Conservation (phyloP, 1,140 invertebrate genomes). For the Zophobas atratus region DNA sequence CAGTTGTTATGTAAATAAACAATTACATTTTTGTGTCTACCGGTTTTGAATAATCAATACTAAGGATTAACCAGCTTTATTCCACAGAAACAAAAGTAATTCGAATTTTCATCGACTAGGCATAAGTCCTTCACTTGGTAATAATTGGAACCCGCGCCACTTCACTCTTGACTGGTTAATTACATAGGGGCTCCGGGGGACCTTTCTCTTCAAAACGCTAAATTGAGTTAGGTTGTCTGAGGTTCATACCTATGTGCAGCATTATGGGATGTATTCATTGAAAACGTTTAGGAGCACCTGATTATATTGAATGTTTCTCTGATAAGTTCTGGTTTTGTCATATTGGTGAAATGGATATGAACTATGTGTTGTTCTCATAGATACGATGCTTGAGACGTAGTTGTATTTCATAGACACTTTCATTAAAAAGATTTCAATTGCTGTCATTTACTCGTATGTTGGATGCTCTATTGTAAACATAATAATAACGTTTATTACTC, state of each 20-base stretch:
- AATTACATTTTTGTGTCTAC: no score
- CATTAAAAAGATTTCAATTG: conserved; percentile 10
- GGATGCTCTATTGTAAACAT: no score
- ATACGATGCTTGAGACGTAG: not conserved
- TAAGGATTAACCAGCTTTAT: no score
- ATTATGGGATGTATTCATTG: conserved; percentile 22
- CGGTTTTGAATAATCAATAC: no score
- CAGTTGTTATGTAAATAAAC: no score
- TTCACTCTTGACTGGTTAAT: conserved; percentile 42
- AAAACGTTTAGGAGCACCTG: conserved; percentile 20
- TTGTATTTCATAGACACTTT: not conserved
- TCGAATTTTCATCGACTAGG: no score
- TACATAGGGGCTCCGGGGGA: conserved; percentile 32
- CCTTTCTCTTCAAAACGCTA: conserved; percentile 27
- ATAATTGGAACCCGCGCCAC: conserved; percentile 40
- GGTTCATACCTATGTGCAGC: conserved; percentile 22
- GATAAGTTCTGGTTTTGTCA: conserved; percentile 36
- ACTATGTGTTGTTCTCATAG: conserved; percentile 9
- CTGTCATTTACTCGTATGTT: not conserved
- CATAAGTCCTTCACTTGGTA: conserved; percentile 19
- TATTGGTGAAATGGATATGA: conserved; percentile 3
- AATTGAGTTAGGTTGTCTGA: conserved; percentile 34
- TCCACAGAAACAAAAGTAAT: no score
- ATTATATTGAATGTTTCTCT: conserved; percentile 31
- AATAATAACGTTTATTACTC: no score